These are phyloP conservation scores for Nothocercus nigrocapillus DNA, from an alignment of 2,113 vertebrate species.

Conservation along the genomic window DNA sequence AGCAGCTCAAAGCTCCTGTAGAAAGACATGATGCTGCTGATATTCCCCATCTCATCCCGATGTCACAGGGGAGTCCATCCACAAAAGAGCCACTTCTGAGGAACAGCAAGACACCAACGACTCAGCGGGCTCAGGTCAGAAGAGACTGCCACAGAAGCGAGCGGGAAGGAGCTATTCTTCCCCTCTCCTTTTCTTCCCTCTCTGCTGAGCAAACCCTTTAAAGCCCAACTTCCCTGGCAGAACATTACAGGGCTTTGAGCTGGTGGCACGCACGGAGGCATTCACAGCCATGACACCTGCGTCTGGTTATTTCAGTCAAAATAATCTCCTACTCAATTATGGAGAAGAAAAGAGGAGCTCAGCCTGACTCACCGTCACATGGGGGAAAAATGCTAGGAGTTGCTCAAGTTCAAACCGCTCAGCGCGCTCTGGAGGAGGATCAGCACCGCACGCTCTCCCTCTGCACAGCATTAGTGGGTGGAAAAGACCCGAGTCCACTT, in stretches of 20 bases:
- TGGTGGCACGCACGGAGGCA: conserved; percentile 41
- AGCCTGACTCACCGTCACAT: conserved; percentile 74
- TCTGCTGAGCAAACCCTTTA: conserved; percentile 38
- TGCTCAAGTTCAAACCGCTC: conserved; percentile 71
- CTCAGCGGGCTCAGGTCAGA: conserved; percentile 7
- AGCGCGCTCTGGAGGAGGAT: conserved; percentile 67
- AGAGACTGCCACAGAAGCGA: conserved; percentile 46
- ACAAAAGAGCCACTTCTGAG: conserved; percentile 61
- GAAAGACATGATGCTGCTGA: background rate
- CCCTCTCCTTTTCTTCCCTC: conserved; percentile 53
- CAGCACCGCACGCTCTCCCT: conserved; percentile 35
- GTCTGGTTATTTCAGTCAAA: conserved; percentile 76
- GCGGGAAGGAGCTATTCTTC: conserved; percentile 55
- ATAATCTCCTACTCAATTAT: conserved; percentile 78
- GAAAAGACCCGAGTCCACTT: conserved; percentile 62
- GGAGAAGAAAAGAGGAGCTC: conserved; percentile 73
- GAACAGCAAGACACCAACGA: conserved; percentile 23
- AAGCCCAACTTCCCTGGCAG: conserved; percentile 40
- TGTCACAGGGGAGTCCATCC: conserved; percentile 15
- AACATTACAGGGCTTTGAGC: conserved; percentile 46
- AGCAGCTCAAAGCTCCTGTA: background rate
- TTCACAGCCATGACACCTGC: conserved; percentile 63
- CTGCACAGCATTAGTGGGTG: conserved; percentile 40
- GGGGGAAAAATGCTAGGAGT: conserved; percentile 70
- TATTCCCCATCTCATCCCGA: background rate